A percentile compares a stretch with the other conserved stretches of the same genome.
Conservation (phyloP, 1,140 invertebrate genomes). For the Melitaea cinxia region DNA sequence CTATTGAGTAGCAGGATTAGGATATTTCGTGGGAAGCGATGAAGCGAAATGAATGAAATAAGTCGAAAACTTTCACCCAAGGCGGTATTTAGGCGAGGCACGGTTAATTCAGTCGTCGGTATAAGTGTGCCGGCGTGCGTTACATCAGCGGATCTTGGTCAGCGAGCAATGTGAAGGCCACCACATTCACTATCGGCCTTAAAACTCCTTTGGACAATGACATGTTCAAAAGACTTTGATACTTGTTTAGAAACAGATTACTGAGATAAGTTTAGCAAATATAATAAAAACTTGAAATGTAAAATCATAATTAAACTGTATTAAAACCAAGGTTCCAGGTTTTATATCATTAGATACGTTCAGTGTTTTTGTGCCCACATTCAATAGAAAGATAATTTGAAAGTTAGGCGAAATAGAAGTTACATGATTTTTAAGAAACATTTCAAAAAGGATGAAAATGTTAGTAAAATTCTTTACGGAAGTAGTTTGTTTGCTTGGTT, state of each 20-base stretch:
- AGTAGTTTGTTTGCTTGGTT: too few relatives aligned
- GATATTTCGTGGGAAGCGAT: conserved; percentile 1
- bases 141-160: conserved; percentile 53
- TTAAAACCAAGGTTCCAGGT: too few relatives aligned
- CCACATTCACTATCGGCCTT: conserved; percentile 42
- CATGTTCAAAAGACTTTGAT: conserved; percentile 7
- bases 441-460: too few relatives aligned
- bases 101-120: conserved; percentile 32
- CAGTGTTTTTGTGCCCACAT: too few relatives aligned
- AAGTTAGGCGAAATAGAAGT: too few relatives aligned
- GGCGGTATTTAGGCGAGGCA: conserved; percentile 28
- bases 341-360: too few relatives aligned
- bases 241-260: background rate
- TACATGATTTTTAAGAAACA: too few relatives aligned
- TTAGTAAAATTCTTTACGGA: too few relatives aligned
- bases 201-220: conserved; percentile 28
- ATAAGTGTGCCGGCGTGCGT: conserved; percentile 38
- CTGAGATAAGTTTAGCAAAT: background rate
- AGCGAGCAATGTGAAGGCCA: conserved; percentile 65
- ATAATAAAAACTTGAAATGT: too few relatives aligned
- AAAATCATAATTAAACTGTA: too few relatives aligned
- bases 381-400: too few relatives aligned
- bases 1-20: background rate
- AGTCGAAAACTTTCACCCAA: conserved; percentile 44
- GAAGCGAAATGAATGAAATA: conserved; percentile 6